These are phyloP conservation scores for Vireo altiloquus DNA, from an alignment of 2,113 vertebrate species.

Conservation along the genomic window DNA sequence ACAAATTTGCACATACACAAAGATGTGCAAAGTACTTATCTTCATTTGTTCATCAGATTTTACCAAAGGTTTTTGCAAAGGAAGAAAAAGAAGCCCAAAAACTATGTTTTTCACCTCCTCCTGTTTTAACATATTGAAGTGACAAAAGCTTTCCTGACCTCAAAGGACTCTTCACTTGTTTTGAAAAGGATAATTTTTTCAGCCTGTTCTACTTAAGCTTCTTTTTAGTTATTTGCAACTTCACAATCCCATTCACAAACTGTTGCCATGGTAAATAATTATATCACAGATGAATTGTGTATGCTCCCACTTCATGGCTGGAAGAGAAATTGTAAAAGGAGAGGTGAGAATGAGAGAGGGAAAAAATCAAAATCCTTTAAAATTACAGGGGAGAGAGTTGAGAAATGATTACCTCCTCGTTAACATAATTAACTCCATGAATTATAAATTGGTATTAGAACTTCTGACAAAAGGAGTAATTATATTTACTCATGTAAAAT, in stretches of 20 bases:
- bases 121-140: slow-evolving; percentile 31
- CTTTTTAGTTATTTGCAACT: slow-evolving; percentile 75
- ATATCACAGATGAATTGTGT: slow-evolving; percentile 79
- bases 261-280: slow-evolving; percentile 84
- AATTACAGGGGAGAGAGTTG: slow-evolving; percentile 73
- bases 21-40: background rate
- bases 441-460: slow-evolving; percentile 83
- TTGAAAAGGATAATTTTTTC: slow-evolving; percentile 66
- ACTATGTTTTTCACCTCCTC: background rate
- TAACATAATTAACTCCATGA: slow-evolving; percentile 83
- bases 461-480: slow-evolving; percentile 82
- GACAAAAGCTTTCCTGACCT: slow-evolving; percentile 61
- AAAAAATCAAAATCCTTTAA: slow-evolving; percentile 72
- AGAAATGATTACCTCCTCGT: slow-evolving; percentile 75
- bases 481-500: slow-evolving; percentile 83
- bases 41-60: slow-evolving; percentile 31
- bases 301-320: slow-evolving; percentile 72
- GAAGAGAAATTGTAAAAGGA: slow-evolving; percentile 75
- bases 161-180: slow-evolving; percentile 50
- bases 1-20: background rate
- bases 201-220: slow-evolving; percentile 70
- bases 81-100: background rate
- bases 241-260: slow-evolving; percentile 78
- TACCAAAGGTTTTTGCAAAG: slow-evolving; percentile 16
- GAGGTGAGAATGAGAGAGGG: slow-evolving; percentile 1